phyloP scores from a whole-genome alignment of 2,113 vertebrate genomes.

The Asarcornis scutulata region DNA sequence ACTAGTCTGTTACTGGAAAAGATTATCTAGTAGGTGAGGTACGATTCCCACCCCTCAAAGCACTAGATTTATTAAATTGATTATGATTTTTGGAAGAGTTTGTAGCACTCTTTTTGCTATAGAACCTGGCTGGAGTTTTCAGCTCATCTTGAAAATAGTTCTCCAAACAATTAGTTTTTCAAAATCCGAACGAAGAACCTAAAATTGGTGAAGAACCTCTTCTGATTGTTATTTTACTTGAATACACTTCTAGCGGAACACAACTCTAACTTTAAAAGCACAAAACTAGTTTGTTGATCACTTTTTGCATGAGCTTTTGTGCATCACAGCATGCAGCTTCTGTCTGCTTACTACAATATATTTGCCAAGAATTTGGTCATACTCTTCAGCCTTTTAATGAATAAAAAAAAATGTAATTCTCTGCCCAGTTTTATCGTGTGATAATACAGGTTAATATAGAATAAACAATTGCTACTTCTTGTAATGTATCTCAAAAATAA shows the following conservation, averaged over 20 bases:
- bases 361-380: background rate
- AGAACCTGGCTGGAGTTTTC: background rate
- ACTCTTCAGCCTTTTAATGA: background rate
- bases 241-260: background rate
- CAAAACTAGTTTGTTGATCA: background rate
- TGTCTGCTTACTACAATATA: background rate
- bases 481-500: background rate
- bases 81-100: background rate
- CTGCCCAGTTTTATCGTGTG: background rate
- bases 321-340: background rate
- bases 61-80: background rate
- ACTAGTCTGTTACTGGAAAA: background rate
- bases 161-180: background rate
- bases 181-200: background rate
- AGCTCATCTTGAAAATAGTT: background rate
- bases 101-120: background rate
- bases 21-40: accelerated
- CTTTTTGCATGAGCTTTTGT: background rate
- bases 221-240: background rate
- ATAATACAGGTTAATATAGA: background rate
- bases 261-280: background rate
- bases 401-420: background rate
- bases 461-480: background rate
- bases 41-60: background rate
- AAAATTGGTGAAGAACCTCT: background rate